A percentile compares a stretch with the other conserved stretches of the same genome.
Conservation (phyloP, 2,113 vertebrate genomes). For the Symphodus melops region DNA sequence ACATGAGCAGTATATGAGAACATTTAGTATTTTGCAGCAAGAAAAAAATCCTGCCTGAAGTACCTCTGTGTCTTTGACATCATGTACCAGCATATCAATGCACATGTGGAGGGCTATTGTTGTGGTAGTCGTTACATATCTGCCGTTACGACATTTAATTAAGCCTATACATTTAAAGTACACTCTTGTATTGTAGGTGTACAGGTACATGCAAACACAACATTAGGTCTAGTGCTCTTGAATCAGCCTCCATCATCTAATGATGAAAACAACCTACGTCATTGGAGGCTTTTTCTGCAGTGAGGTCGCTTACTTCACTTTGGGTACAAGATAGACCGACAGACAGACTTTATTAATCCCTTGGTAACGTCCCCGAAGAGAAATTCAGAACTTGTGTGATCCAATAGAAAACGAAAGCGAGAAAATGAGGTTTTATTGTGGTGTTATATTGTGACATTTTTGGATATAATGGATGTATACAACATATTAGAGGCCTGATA, state of each 20-base stretch:
- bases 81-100: slow-evolving; percentile 8
- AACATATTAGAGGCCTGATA: no score
- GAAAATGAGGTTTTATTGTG: no score
- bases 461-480: no score
- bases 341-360: no score
- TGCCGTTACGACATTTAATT: neutral
- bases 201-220: neutral
- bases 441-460: no score
- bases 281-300: no score
- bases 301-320: no score
- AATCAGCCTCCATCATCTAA: neutral
- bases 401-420: no score
- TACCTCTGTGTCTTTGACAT: slow-evolving; percentile 28
- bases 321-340: no score
- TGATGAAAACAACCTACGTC: neutral
- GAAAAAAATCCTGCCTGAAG: slow-evolving; percentile 23
- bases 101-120: neutral
- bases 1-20: slow-evolving; percentile 40
- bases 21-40: slow-evolving; percentile 14
- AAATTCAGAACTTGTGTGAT: no score
- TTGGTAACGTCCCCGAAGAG: no score
- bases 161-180: neutral
- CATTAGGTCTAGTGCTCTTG: neutral
- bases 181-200: neutral
- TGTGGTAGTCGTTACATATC: neutral